Conservation (phyloP, 2,797 vertebrate species). For the Pseudochaenichthys georgianus region DNA sequence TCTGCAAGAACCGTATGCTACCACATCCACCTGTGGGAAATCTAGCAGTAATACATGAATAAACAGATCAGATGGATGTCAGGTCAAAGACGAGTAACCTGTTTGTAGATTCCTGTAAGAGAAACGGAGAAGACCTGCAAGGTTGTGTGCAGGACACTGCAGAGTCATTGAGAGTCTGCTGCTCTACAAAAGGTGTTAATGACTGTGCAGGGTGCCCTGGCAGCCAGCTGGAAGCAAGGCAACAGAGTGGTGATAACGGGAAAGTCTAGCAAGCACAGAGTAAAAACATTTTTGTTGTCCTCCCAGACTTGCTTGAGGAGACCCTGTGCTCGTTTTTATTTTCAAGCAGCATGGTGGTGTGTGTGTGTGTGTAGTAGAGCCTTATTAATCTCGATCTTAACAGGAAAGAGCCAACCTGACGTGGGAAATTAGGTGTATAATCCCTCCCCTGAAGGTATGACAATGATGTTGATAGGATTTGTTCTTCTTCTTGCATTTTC, state of each 20-base stretch:
- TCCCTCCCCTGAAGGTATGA: conserved; percentile 30
- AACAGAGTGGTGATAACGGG: conserved; percentile 33
- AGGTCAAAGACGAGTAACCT: conserved; percentile 17
- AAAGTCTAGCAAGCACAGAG: conserved; percentile 22
- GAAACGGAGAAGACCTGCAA: conserved; percentile 13
- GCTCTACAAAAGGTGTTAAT: conserved; percentile 42
- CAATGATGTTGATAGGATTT: neutral
- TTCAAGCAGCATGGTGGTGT: neutral
- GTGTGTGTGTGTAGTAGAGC: neutral
- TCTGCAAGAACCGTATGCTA: neutral
- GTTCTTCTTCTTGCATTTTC: neutral
- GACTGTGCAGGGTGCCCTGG: conserved; percentile 31
- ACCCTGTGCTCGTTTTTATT: conserved; percentile 11
- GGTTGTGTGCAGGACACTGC: conserved; percentile 40
- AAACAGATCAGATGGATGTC: neutral
- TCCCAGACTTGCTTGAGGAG: conserved; percentile 21
- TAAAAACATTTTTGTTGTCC: conserved; percentile 21
- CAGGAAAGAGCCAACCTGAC: conserved; percentile 18
- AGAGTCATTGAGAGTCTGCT: conserved; percentile 26
- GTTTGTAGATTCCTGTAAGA: conserved; percentile 13
- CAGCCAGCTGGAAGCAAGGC: conserved; percentile 34
- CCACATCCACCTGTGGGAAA: neutral
- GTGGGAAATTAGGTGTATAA: conserved; percentile 49
- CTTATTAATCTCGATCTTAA: conserved; percentile 34
- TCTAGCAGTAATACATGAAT: conserved; percentile 3